A percentile compares a stretch with the other conserved stretches of the same genome.
phyloP scores from a whole-genome alignment of 2,888 invertebrate genomes.

The Aelia acuminata region DNA sequence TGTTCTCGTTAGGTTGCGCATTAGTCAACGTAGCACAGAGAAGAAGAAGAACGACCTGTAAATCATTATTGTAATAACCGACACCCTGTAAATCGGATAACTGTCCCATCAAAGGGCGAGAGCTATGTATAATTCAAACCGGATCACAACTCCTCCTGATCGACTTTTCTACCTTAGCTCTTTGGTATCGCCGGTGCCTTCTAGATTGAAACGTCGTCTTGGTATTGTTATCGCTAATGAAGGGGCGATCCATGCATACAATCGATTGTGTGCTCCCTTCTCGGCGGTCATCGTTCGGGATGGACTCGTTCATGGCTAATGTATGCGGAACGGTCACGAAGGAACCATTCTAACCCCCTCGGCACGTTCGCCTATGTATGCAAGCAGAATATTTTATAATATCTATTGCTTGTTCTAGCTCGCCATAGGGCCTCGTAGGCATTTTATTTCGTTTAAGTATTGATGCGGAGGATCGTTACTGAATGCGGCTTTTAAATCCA shows the following conservation, averaged over 20 bases:
- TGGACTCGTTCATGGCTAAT: slow-evolving; percentile 38
- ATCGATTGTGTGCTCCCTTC: background rate
- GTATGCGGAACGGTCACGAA: slow-evolving; percentile 42
- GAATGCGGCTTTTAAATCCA: background rate
- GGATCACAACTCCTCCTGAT: background rate
- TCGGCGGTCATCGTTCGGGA: slow-evolving; percentile 34
- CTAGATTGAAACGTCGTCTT: background rate
- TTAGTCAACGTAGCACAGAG: background rate
- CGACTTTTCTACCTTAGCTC: background rate
- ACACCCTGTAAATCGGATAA: slow-evolving; percentile 5
- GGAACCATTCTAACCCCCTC: slow-evolving; percentile 25
- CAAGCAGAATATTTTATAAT: slow-evolving; percentile 32
- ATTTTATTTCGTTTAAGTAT: background rate
- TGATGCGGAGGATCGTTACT: background rate
- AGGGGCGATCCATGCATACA: slow-evolving; percentile 30
- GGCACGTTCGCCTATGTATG: slow-evolving; percentile 14
- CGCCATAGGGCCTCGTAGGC: background rate
- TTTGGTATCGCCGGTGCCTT: background rate
- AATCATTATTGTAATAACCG: background rate
- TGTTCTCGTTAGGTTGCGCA: background rate
- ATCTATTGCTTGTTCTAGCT: slow-evolving; percentile 3
- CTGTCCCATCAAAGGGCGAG: background rate
- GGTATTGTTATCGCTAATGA: background rate
- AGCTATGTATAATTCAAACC: slow-evolving; percentile 11
- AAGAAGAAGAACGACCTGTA: background rate